These are phyloP conservation scores for Rhabdomys pumilio DNA, from an alignment of 2,797 vertebrate genomes.

Conservation along the genomic window DNA sequence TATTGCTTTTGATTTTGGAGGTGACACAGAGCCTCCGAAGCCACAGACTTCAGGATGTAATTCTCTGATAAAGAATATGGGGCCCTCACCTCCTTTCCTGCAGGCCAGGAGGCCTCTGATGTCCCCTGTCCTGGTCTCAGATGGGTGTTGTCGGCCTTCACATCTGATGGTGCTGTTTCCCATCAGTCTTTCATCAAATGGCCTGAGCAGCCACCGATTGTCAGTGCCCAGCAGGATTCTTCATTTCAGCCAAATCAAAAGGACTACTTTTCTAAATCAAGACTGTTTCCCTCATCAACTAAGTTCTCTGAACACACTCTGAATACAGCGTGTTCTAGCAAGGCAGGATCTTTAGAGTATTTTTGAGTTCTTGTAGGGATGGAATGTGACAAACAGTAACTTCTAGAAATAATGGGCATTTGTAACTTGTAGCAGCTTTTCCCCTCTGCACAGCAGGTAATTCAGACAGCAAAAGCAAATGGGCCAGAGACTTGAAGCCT, in stretches of 20 bases:
- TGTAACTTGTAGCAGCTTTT: background rate
- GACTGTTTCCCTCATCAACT: background rate
- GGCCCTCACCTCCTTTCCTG: background rate
- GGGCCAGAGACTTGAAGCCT: background rate
- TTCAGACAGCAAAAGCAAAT: background rate
- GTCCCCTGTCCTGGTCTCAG: background rate
- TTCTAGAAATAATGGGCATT: constrained; percentile 1
- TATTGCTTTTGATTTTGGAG: background rate
- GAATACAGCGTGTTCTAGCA: background rate
- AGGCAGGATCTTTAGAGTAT: background rate
- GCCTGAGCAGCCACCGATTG: background rate
- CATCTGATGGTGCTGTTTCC: background rate
- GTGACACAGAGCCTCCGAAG: background rate
- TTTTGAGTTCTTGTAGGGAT: constrained; percentile 9
- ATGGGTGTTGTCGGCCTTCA: background rate
- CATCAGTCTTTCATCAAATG: background rate
- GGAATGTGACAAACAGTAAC: constrained; percentile 24
- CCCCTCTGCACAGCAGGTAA: background rate
- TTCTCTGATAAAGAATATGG: background rate
- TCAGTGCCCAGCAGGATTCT: background rate
- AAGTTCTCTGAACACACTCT: background rate
- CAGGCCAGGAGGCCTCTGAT: background rate
- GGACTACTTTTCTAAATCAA: constrained; percentile 29
- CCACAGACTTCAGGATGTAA: background rate
- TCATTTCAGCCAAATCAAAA: background rate